Evolutionary conservation across 1,140 invertebrate genomes (phyloP).

Genomic region (Pollicipes pollicipes): DNA sequence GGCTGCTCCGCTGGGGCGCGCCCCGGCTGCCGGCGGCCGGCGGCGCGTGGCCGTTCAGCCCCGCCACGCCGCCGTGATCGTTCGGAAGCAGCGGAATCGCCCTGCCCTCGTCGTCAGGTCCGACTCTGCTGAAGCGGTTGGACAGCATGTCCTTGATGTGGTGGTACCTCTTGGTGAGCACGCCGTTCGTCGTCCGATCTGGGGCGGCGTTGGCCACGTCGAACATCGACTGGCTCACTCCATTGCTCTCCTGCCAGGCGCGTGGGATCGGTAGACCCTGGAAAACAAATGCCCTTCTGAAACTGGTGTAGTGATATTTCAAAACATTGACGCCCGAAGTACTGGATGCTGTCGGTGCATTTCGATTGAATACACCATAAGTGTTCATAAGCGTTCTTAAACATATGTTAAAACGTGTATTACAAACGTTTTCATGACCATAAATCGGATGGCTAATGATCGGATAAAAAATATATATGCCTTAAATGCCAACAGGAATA

Average conservation of each 20-base stretch:
- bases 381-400: no score
- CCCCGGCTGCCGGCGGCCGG: no score
- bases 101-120: neutral
- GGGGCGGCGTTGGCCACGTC: neutral
- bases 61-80: neutral
- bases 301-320: no score
- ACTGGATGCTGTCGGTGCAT: no score
- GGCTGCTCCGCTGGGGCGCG: neutral
- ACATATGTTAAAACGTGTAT: no score
- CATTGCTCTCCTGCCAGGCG: neutral
- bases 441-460: no score
- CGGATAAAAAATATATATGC: no score
- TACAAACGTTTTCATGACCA: no score
- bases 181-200: neutral
- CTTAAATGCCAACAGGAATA: no score
- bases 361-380: no score
- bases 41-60: neutral
- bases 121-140: conserved; percentile 24
- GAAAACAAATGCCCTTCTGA: neutral
- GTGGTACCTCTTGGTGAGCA: conserved; percentile 47
- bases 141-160: conserved; percentile 69
- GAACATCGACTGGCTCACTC: no score
- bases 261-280: neutral
- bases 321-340: no score
- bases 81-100: neutral